Conservation (phyloP, 2,797 vertebrate genomes). For the Pogonophryne albipinna region DNA sequence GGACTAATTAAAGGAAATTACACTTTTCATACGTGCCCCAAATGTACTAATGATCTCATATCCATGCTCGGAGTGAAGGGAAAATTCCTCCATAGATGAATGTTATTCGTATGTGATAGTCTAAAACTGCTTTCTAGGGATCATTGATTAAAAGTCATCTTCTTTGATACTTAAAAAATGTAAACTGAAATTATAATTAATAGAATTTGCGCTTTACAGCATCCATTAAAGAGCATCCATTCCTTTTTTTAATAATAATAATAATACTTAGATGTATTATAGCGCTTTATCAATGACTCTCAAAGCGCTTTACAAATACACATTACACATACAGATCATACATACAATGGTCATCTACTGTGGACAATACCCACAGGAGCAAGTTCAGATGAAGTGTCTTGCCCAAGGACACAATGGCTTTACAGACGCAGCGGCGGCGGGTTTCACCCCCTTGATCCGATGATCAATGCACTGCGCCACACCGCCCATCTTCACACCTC, state of each 20-base stretch:
- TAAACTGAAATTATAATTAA: background rate
- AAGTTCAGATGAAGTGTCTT: too few species aligned
- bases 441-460: too few species aligned
- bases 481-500: too few species aligned
- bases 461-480: too few species aligned
- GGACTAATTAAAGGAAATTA: conserved; percentile 71
- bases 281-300: too few species aligned
- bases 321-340: too few species aligned
- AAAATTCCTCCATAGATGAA: conserved; percentile 18
- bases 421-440: too few species aligned
- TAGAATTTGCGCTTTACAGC: background rate
- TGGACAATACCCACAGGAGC: too few species aligned
- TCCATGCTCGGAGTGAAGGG: conserved; percentile 10
- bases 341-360: too few species aligned
- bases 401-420: too few species aligned
- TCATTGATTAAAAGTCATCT: background rate
- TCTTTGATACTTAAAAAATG: background rate
- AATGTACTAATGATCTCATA: conserved; percentile 57
- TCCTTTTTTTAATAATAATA: background rate
- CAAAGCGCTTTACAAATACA: too few species aligned
- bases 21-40: conserved; percentile 50
- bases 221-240: conserved; percentile 1
- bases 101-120: background rate
- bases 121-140: background rate
- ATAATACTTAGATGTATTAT: too few species aligned